phyloP scores from a whole-genome alignment of 2,113 vertebrate genomes.

The Coryphaenoides rupestris region DNA sequence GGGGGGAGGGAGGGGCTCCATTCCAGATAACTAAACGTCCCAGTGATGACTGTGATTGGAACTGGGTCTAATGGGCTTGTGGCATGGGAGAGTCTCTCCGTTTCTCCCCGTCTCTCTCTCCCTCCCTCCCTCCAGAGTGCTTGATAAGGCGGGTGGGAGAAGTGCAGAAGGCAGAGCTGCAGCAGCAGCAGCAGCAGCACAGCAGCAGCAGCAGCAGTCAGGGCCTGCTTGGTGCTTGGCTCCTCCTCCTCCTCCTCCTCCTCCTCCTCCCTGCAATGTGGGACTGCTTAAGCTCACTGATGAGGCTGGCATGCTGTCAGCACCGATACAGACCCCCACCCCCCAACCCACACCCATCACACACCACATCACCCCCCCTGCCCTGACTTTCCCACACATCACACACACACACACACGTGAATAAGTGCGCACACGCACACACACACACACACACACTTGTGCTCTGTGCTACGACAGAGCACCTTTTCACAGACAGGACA shows the following conservation, averaged over 20 bases:
- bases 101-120: slow-evolving; percentile 3
- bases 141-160: no score
- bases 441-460: slow-evolving; percentile 50
- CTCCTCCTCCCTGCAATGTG: slow-evolving; percentile 36
- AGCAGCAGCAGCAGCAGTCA: slow-evolving; percentile 7
- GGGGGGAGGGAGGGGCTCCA: slow-evolving; percentile 15
- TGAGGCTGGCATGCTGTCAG: slow-evolving; percentile 57
- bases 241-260: no score
- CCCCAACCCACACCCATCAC: not conserved
- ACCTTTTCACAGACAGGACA: slow-evolving; percentile 47
- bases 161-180: slow-evolving; percentile 11
- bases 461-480: slow-evolving; percentile 56
- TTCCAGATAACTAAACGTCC: slow-evolving; percentile 42
- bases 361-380: no score
- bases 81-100: slow-evolving; percentile 18
- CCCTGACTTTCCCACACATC: slow-evolving; percentile 14
- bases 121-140: slow-evolving; percentile 9
- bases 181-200: slow-evolving; percentile 7
- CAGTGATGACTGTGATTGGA: slow-evolving; percentile 23
- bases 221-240: slow-evolving; percentile 14
- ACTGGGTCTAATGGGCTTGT: slow-evolving; percentile 27
- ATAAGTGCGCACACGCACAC: slow-evolving; percentile 26
- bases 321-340: not conserved
- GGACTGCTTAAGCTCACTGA: slow-evolving; percentile 60
- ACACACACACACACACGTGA: slow-evolving; percentile 16